phyloP scores from a whole-genome alignment of 2,113 vertebrate species.

The Chaetodon auriga region DNA sequence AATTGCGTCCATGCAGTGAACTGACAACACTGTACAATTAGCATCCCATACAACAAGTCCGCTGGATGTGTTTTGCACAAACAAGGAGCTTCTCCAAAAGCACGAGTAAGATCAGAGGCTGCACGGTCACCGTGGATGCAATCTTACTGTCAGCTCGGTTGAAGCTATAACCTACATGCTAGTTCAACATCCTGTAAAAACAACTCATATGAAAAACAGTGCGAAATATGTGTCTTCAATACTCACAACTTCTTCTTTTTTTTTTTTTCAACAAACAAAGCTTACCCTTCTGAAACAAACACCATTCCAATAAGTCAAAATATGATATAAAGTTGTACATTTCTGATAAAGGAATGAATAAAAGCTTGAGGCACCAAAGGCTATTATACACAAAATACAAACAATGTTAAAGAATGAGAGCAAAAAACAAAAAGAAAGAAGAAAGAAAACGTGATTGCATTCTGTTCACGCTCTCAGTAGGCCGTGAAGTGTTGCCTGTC shows the following conservation, averaged over 20 bases:
- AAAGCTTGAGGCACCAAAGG: conserved; percentile 85
- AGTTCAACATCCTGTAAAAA: conserved; percentile 43
- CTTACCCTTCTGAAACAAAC: conserved; percentile 62
- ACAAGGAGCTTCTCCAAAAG: conserved; percentile 27
- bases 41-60: conserved; percentile 41
- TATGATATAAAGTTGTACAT: conserved; percentile 70
- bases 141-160: conserved; percentile 7
- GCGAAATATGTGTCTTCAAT: conserved; percentile 48
- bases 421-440: conserved; percentile 39
- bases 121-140: conserved; percentile 4
- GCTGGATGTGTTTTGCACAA: conserved; percentile 29
- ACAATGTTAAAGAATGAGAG: conserved; percentile 66
- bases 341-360: conserved; percentile 85
- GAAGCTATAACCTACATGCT: conserved; percentile 42
- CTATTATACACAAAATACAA: conserved; percentile 79
- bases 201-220: conserved; percentile 52
- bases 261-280: conserved; percentile 43
- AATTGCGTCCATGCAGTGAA: conserved; percentile 64
- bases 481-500: conserved; percentile 16
- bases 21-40: conserved; percentile 63
- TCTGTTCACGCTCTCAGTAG: conserved; percentile 60
- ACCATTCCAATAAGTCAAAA: conserved; percentile 67
- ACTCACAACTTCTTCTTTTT: conserved; percentile 12
- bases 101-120: conserved; percentile 25
- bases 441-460: conserved; percentile 52